phyloP scores from a whole-genome alignment of 2,113 vertebrate genomes.

The Henicopernis longicauda region DNA sequence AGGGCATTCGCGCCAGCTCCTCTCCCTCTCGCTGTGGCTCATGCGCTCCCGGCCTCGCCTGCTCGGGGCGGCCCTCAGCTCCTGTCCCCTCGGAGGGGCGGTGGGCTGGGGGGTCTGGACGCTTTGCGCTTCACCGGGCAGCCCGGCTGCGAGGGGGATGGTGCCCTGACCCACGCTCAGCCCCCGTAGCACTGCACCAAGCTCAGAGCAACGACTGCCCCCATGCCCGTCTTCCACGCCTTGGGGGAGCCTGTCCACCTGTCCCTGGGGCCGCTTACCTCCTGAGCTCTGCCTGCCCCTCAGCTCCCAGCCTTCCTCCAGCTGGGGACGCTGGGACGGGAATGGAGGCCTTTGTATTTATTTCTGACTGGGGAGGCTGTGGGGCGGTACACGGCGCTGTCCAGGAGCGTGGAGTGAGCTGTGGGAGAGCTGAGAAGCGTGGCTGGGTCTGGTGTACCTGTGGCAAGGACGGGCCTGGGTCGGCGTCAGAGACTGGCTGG shows the following conservation, averaged over 20 bases:
- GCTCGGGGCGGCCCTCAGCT: fast-evolving
- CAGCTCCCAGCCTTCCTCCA: not conserved
- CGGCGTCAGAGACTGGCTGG: not conserved
- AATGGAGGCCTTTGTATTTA: not conserved
- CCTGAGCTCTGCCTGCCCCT: not conserved
- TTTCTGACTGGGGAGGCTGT: not conserved
- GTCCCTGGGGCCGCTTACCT: fast-evolving
- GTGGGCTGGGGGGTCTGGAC: not conserved
- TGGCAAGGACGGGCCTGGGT: not conserved
- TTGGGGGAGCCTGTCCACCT: fast-evolving
- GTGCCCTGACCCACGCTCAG: fast-evolving
- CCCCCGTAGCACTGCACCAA: fast-evolving
- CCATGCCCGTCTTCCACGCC: fast-evolving
- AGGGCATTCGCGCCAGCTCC: fast-evolving
- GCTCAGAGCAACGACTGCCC: not conserved
- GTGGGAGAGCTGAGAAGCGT: fast-evolving
- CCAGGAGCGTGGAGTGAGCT: fast-evolving
- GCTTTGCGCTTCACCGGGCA: not conserved
- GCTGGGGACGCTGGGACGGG: fast-evolving
- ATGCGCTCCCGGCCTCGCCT: fast-evolving
- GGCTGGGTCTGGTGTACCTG: not conserved
- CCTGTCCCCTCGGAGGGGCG: fast-evolving
- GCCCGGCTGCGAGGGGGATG: not conserved
- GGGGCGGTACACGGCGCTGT: fast-evolving
- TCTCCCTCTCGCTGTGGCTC: not conserved